These are phyloP conservation scores for Trinectes maculatus DNA, from an alignment of 2,113 vertebrate species.

Conservation along the genomic window DNA sequence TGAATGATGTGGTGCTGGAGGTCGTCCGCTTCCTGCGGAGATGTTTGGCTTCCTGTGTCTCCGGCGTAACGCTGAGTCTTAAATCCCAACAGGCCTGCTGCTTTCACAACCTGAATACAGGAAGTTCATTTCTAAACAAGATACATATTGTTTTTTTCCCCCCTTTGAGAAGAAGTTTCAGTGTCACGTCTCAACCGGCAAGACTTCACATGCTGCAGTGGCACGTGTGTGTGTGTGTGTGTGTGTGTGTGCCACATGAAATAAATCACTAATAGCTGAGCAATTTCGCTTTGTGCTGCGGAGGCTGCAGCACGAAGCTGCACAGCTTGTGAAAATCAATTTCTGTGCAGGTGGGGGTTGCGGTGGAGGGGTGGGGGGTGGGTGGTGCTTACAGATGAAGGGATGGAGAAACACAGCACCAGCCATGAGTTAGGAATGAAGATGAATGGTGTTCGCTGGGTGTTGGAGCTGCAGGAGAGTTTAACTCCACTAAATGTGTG, in stretches of 20 bases:
- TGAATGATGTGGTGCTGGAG: constrained; percentile 1
- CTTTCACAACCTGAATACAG: no score
- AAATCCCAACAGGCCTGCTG: background rate
- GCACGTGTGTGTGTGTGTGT: constrained; percentile 4
- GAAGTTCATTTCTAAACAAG: no score
- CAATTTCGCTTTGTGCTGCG: constrained; percentile 31
- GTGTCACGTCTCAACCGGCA: background rate
- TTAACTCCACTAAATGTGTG: constrained; percentile 32
- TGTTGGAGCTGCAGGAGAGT: constrained; percentile 33
- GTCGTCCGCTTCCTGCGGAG: background rate
- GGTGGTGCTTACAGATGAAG: constrained; percentile 68
- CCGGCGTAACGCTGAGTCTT: background rate
- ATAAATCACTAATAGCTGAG: constrained; percentile 49
- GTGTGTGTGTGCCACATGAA: constrained; percentile 19
- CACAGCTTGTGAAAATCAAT: constrained; percentile 65
- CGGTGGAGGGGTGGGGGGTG: no score
- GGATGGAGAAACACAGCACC: constrained; percentile 35
- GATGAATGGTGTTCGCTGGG: constrained; percentile 59
- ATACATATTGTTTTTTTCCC: no score
- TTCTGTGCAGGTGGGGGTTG: constrained; percentile 20
- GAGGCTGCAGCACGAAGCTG: constrained; percentile 33
- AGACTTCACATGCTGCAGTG: background rate
- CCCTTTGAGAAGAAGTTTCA: no score
- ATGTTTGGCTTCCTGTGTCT: background rate
- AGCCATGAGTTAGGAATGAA: constrained; percentile 59